These are phyloP conservation scores for Empidonax alnorum DNA, from an alignment of 2,113 vertebrate genomes.

Conservation along the genomic window DNA sequence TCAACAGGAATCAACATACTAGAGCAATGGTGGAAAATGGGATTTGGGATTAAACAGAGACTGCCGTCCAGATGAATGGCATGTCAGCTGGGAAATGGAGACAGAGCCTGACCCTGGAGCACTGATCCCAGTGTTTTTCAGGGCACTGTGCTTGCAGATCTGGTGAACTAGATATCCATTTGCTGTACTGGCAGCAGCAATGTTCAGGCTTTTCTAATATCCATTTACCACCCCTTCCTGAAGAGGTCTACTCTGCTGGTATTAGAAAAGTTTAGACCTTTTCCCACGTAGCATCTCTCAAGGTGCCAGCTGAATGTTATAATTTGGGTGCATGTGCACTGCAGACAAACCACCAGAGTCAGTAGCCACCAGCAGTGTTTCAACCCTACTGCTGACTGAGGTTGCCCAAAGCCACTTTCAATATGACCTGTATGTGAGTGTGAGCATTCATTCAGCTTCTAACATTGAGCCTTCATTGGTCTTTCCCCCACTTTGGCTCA, in stretches of 20 bases:
- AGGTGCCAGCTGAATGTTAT: neutral
- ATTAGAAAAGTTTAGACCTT: neutral
- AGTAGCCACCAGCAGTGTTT: neutral
- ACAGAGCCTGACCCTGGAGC: neutral
- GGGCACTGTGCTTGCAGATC: neutral
- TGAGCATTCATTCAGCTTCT: neutral
- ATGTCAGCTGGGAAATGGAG: neutral
- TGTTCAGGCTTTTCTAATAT: neutral
- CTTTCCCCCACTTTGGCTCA: neutral
- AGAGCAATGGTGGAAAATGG: neutral
- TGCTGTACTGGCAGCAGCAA: neutral
- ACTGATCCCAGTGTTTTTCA: neutral
- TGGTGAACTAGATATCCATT: neutral
- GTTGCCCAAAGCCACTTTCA: neutral
- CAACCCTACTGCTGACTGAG: neutral
- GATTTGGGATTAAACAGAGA: neutral
- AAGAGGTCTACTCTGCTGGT: neutral
- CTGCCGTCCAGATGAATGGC: neutral
- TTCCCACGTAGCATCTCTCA: neutral
- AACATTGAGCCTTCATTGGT: rapidly evolving
- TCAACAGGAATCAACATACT: neutral
- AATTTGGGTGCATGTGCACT: neutral
- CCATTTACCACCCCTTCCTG: neutral
- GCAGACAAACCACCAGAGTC: neutral
- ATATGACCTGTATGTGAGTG: neutral